Evolutionary conservation across 92 coral and sea anemone species (phyloP).

Genomic region (Parazoanthus swiftii): DNA sequence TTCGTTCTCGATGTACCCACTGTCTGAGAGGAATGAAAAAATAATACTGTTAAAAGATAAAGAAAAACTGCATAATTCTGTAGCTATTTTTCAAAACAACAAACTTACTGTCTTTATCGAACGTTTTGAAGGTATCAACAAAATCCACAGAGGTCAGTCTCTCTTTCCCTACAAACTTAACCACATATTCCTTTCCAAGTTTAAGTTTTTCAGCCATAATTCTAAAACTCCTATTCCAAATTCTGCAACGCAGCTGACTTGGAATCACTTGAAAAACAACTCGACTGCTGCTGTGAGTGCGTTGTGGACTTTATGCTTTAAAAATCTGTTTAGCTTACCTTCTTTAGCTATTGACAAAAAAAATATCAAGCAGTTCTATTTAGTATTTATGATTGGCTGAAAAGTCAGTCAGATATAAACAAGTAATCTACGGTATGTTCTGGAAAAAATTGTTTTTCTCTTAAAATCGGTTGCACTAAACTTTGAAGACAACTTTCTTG

Average conservation of each 20-base stretch:
- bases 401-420: not conserved
- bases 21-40: slow-evolving; percentile 9
- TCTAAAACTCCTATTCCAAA: not conserved
- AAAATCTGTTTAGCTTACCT: not conserved
- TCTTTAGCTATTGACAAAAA: slow-evolving; percentile 8
- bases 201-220: slow-evolving; percentile 32
- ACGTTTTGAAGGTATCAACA: slow-evolving; percentile 22
- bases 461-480: not conserved
- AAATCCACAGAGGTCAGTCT: slow-evolving; percentile 30
- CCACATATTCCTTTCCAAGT: slow-evolving; percentile 22
- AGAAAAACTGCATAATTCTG: not conserved
- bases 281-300: not conserved
- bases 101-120: slow-evolving; percentile 43
- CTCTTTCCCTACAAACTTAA: slow-evolving; percentile 37
- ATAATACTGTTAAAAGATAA: no score
- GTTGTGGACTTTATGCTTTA: not conserved
- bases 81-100: not conserved
- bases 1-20: slow-evolving; percentile 36
- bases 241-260: not conserved
- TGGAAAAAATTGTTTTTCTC: not conserved
- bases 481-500: not conserved
- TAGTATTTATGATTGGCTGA: not conserved
- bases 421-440: not conserved
- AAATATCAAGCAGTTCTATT: not conserved
- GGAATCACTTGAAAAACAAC: not conserved